Conservation (phyloP, 1,140 invertebrate genomes). For the Dendrolimus punctatus region DNA sequence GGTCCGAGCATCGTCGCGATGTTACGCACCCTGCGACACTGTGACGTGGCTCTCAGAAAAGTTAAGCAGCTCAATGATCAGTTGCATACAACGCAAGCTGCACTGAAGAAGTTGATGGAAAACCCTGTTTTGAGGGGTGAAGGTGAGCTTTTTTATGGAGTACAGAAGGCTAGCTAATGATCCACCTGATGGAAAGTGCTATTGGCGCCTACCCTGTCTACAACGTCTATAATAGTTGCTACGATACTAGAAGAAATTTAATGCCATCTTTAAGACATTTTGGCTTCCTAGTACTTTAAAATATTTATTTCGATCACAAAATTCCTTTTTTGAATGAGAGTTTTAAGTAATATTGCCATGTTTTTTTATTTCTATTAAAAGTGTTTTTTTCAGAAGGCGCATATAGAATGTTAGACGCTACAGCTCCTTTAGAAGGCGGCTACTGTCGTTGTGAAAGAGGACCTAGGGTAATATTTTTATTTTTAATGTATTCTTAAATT, state of each 20-base stretch:
- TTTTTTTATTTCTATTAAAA: no score
- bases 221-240: no score
- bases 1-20: conserved; percentile 53
- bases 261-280: no score
- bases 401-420: conserved; percentile 72
- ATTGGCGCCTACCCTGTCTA: no score
- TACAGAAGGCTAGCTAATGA: no score
- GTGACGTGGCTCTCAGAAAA: conserved; percentile 73
- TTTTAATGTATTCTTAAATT: not conserved
- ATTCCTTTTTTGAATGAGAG: no score
- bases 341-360: no score
- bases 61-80: conserved; percentile 73
- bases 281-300: no score
- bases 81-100: conserved; percentile 73
- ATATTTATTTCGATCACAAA: no score
- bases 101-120: conserved; percentile 65
- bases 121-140: conserved; percentile 38
- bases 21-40: conserved; percentile 75
- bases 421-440: conserved; percentile 65
- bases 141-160: conserved; percentile 17
- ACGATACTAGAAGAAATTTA: no score
- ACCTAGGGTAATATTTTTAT: conserved; percentile 58
- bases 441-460: conserved; percentile 74
- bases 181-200: no score
- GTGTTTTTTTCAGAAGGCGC: conserved; percentile 27